Conservation (phyloP, 2,888 invertebrate species). For the Oegoconia quadripuncta region DNA sequence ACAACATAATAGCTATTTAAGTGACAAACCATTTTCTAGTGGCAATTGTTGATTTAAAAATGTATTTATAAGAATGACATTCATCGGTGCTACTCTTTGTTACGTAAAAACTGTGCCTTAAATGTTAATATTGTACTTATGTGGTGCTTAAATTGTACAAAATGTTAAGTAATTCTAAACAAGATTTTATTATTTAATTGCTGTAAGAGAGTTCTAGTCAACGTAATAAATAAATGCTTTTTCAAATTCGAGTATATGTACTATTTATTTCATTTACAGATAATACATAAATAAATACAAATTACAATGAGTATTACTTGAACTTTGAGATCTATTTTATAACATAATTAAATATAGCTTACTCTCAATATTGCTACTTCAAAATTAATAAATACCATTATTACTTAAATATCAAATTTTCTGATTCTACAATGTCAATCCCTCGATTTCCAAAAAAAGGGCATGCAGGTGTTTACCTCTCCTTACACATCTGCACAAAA, state of each 20-base stretch:
- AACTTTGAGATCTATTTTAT: slow-evolving; percentile 25
- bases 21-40: too few species aligned
- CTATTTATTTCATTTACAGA: slow-evolving; percentile 21
- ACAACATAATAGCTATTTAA: too few species aligned
- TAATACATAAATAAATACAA: slow-evolving; percentile 10
- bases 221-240: slow-evolving; percentile 67
- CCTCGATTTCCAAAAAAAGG: too few species aligned
- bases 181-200: slow-evolving; percentile 47
- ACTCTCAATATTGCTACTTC: too few species aligned
- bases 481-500: too few species aligned
- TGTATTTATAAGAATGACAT: background rate
- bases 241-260: slow-evolving; percentile 30
- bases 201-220: slow-evolving; percentile 62
- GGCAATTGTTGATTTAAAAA: too few species aligned
- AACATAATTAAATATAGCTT: too few species aligned
- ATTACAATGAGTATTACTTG: slow-evolving; percentile 2
- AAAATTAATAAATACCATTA: too few species aligned
- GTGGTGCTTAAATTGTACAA: slow-evolving; percentile 48
- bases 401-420: too few species aligned
- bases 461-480: too few species aligned
- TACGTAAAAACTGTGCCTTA: slow-evolving; percentile 41
- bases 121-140: slow-evolving; percentile 50
- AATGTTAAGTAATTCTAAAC: slow-evolving; percentile 54
- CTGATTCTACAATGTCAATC: too few species aligned
- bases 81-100: slow-evolving; percentile 3